Percentiles rank a stretch among this genome's conserved stretches.
Conservation (phyloP, 2,888 invertebrate species). For the Tetranychus truncatus region DNA sequence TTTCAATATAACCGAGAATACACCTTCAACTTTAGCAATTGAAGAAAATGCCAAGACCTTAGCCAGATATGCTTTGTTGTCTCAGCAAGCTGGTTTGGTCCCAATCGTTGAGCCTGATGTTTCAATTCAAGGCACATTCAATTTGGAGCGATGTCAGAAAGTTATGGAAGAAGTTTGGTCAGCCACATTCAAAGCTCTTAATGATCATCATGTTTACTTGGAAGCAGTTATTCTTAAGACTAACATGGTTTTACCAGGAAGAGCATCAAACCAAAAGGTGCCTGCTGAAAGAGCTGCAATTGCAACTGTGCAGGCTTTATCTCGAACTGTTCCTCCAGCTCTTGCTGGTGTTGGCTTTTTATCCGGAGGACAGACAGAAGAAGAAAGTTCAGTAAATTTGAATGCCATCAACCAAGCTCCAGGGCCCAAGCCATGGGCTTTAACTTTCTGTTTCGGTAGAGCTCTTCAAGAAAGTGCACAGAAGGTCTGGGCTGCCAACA, state of each 20-base stretch:
- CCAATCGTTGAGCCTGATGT: slow-evolving; percentile 99
- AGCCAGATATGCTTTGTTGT: slow-evolving; percentile 70
- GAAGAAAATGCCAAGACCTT: slow-evolving; percentile 87
- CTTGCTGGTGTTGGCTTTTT: slow-evolving; percentile 92
- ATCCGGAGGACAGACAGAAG: slow-evolving; percentile 95
- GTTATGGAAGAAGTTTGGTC: slow-evolving; percentile 87
- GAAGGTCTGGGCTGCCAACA: slow-evolving; percentile 81
- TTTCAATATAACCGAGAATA: slow-evolving; percentile 73
- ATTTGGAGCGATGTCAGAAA: slow-evolving; percentile 73
- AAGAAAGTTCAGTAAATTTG: slow-evolving; percentile 85
- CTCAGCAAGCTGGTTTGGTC: slow-evolving; percentile 60
- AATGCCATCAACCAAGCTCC: slow-evolving; percentile 79
- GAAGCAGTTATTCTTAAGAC: slow-evolving; percentile 98
- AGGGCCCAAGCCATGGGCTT: slow-evolving; percentile 79
- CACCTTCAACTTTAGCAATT: slow-evolving; percentile 75
- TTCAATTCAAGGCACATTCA: slow-evolving; percentile 90
- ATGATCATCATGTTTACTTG: slow-evolving; percentile 88
- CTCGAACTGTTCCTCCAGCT: slow-evolving; percentile 81
- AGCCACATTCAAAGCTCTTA: slow-evolving; percentile 86
- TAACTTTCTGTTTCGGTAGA: slow-evolving; percentile 94
- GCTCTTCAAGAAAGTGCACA: slow-evolving; percentile 90
- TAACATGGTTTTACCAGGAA: slow-evolving; percentile 94
- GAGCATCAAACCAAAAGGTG: slow-evolving; percentile 53
- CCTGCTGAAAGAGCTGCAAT: slow-evolving; percentile 67
- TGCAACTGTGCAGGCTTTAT: slow-evolving; percentile 80